Evolutionary conservation across 64 coral and sea anemone species (phyloP), one percentile per base, ranked within the genome.

Genomic region (Exaiptasia diaphana): DNA sequence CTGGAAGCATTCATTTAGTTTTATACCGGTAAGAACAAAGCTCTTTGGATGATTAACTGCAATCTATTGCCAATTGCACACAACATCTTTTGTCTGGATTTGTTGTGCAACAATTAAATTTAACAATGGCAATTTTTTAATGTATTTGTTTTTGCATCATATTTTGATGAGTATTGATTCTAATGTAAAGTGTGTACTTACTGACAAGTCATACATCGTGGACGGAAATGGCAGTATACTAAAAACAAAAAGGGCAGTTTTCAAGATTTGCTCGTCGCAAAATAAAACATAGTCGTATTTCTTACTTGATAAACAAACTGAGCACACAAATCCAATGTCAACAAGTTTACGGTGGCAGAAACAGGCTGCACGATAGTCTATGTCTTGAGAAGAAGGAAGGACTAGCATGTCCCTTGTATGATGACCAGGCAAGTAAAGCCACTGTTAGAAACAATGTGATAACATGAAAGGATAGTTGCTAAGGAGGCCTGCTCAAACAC

Each of bases 231-330:
- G 37, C 93, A 97, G 69, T 97, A 97, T 83, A 97, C 93, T 97
- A 72, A 1, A 81, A 71, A 4, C 44, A 82, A 57, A 83, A 61
- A 62, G 2, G 35, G 0, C 42, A 46, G 43, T 46, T 7, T 7
- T 15, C 43, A 15, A 6, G 43, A 46, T 15, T 46, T 46, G 43
- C 43, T 15, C 43, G 43, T 46, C 43, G 15, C 43, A 46, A 46
- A 46, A 46, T 46, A 15, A 46, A 46, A 15, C 43, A 15, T 46
- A 46, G 8, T 85, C 4, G 9, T 26, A 21, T n/a, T 4, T 77
- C 93, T 90, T 82, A 97, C 93, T 97, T 83, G 93, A 97, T 77
- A 97, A 82, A 71, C 93, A 97, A 30, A 97, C 93, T 7, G 93
- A 97, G 34, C 93, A 97, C 0, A 97, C 93, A 87, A 91, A 97